phyloP scores from a whole-genome alignment of 2,888 invertebrate species.

The Scelioninae gen. 1 region DNA sequence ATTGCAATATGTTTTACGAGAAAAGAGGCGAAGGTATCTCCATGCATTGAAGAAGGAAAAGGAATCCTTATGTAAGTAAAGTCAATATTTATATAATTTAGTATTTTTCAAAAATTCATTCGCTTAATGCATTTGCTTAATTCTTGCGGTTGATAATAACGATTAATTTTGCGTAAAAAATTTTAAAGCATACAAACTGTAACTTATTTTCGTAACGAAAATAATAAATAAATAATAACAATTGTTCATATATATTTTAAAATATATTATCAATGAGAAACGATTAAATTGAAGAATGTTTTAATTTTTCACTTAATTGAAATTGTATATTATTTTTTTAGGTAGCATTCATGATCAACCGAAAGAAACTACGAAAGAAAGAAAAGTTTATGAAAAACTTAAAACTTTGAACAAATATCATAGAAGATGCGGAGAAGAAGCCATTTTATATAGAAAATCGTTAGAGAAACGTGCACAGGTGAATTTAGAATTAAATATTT shows the following conservation, averaged over 20 bases:
- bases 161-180: too few relatives aligned
- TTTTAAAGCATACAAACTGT: too few relatives aligned
- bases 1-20: conserved; percentile 89
- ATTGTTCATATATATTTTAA: too few relatives aligned
- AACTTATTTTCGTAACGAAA: too few relatives aligned
- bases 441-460: conserved; percentile 91
- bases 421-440: conserved; percentile 90
- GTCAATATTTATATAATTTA: too few relatives aligned
- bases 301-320: too few relatives aligned
- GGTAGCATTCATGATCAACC: conserved; percentile 92
- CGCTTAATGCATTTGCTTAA: too few relatives aligned
- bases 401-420: conserved; percentile 93
- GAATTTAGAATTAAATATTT: conserved; percentile 44
- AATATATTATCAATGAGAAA: too few relatives aligned
- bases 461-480: conserved; percentile 87
- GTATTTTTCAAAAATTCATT: too few relatives aligned
- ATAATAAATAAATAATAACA: too few relatives aligned
- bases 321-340: conserved; percentile 76
- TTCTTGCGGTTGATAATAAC: too few relatives aligned
- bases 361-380: conserved; percentile 88
- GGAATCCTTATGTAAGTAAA: conserved; percentile 89
- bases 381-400: conserved; percentile 90
- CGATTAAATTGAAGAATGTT: too few relatives aligned
- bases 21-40: conserved; percentile 90
- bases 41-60: conserved; percentile 90